A percentile compares a stretch with the other conserved stretches of the same genome.
Conservation (phyloP, 2,888 invertebrate species). For the Cactoblastis cactorum region DNA sequence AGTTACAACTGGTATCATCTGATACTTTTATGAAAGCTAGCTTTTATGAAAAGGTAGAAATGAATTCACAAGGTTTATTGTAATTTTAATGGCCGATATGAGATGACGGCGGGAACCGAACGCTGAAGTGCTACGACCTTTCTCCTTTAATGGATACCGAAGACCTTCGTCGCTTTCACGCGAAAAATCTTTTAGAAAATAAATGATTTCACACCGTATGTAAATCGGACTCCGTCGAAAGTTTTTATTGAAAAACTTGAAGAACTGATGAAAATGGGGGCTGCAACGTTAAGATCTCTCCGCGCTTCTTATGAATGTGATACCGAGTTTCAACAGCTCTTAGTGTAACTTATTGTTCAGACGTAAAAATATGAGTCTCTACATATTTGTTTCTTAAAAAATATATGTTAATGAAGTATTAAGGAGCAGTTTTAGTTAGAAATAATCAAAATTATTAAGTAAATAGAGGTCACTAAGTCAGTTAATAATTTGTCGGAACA, state of each 20-base stretch:
- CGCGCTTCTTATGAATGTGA: constrained; percentile 58
- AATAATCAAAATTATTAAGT: constrained; percentile 14
- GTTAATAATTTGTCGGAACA: constrained; percentile 21
- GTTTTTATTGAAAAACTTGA: constrained; percentile 80
- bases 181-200: constrained; percentile 71
- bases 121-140: constrained; percentile 53
- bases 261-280: constrained; percentile 74
- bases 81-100: constrained; percentile 51
- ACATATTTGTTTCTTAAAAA: neutral
- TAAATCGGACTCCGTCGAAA: constrained; percentile 72
- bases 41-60: neutral
- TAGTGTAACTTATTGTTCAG: constrained; percentile 23
- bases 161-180: constrained; percentile 64
- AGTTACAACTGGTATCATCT: too few species aligned
- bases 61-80: constrained; percentile 44
- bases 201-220: constrained; percentile 76
- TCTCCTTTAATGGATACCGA: constrained; percentile 66
- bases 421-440: neutral
- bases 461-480: constrained; percentile 18
- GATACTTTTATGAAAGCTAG: neutral
- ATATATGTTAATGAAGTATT: neutral
- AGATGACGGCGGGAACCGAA: constrained; percentile 33
- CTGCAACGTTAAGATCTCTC: constrained; percentile 63
- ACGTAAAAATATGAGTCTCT: neutral
- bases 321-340: constrained; percentile 51